Base-by-base conservation (phyloP, 2,113 vertebrate genomes). In the Chaetorhynchus papuensis region DNA sequence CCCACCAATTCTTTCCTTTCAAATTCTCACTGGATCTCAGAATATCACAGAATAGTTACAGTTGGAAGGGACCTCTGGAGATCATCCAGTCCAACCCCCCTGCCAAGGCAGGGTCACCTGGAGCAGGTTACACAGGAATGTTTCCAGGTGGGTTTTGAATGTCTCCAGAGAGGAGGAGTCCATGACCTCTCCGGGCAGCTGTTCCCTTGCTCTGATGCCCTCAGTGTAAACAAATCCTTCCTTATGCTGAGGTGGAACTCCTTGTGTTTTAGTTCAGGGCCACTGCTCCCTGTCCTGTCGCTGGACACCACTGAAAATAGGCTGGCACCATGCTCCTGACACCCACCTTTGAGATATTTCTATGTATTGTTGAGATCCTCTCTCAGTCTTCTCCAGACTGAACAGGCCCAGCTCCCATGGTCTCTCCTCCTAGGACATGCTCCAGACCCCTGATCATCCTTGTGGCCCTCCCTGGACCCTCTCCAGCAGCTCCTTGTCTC, bases 271-370 rank as follows among this genome's bases (percentile, higher is more conserved):
- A n/a, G 4, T 47, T 87, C 13, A 47, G 1, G 7, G 28, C 8
- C 19, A 24, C 3, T 13, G 12, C 20, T 70, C 13, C 23, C 47
- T 5, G 0, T 61, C 8, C 21, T 28, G 5, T 30, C 2, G 0
- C 7, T n/a, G 23, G 8, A 8, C 28, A 45, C 4, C 12, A 16
- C 4, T 39, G 47, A 28, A 68, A 31, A 53, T 24, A 19, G 4
- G 28, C 45, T 45, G 54, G 9, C 15, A 18, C 15, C 14, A 6
- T 19, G 4, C 28, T 69, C 47, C 16, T 53, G 47, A 2, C 33
- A n/a, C 4, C 9, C 11, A 6, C 15, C 45, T 77, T 15, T 19
- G 27, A 61, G 72, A 23, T 52, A 14, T 33, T 77, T 52, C 1
- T 13, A 0, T 23, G 9, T 7, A 15, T 10, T 33, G 17, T 5